Evolutionary conservation across 2,888 invertebrate species (phyloP).

Genomic region (Teleiodes luculella): DNA sequence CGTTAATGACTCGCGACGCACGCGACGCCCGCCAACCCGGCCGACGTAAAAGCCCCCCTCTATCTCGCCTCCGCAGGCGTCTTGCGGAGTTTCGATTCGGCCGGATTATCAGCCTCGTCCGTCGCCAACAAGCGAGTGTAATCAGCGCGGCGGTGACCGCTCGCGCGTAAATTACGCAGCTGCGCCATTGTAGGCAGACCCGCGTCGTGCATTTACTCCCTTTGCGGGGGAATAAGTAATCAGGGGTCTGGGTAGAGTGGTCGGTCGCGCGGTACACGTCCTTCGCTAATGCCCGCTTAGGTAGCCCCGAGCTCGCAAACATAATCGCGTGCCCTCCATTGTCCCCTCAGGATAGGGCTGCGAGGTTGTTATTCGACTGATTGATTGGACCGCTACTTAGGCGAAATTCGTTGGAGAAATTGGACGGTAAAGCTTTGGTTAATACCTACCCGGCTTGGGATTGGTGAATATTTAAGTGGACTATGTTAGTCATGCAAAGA

Average conservation of each 20-base stretch:
- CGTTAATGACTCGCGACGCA: constrained; percentile 52
- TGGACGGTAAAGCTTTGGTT: neutral
- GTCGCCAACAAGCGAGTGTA: constrained; percentile 65
- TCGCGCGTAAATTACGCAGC: constrained; percentile 73
- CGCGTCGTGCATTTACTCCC: constrained; percentile 20
- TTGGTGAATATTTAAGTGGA: neutral
- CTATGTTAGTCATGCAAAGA: neutral
- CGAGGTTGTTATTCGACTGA: constrained; percentile 46
- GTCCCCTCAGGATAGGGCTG: constrained; percentile 50
- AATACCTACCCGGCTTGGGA: neutral
- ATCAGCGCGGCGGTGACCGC: constrained; percentile 68
- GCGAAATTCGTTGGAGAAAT: constrained; percentile 24
- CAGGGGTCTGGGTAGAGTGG: constrained; percentile 43
- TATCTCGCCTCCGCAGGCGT: constrained; percentile 19
- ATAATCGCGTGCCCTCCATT: constrained; percentile 64
- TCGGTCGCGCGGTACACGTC: constrained; percentile 55
- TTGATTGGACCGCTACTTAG: constrained; percentile 49
- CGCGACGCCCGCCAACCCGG: constrained; percentile 35
- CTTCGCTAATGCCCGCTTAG: constrained; percentile 72
- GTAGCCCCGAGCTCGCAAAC: constrained; percentile 61
- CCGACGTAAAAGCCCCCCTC: constrained; percentile 32
- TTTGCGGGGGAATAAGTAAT: constrained; percentile 25
- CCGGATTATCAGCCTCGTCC: constrained; percentile 59
- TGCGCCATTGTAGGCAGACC: constrained; percentile 39
- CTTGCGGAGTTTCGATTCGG: constrained; percentile 42